Evolutionary conservation across 2,797 vertebrate species (phyloP).

Genomic region (Dallia pectoralis): DNA sequence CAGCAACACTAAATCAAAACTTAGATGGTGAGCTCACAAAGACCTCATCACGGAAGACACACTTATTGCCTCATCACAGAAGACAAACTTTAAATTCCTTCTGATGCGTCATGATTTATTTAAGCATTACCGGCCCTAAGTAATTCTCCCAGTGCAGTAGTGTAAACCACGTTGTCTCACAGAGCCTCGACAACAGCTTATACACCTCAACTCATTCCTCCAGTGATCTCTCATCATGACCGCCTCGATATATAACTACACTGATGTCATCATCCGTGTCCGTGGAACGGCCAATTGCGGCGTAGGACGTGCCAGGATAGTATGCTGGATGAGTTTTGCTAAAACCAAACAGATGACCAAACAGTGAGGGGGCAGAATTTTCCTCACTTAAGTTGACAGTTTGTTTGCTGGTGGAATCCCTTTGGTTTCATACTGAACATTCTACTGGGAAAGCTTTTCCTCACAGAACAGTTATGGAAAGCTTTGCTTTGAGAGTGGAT

Average conservation of each 20-base stretch:
- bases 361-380: too few species aligned
- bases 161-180: not conserved
- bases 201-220: not conserved
- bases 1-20: not conserved
- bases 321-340: not conserved
- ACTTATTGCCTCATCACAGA: not conserved
- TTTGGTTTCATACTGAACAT: too few species aligned
- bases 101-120: not conserved
- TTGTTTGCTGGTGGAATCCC: not conserved
- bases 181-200: not conserved
- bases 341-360: too few species aligned
- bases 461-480: too few species aligned
- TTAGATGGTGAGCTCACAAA: not conserved
- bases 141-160: not conserved
- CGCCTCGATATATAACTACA: not conserved
- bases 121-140: not conserved
- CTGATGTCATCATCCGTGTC: not conserved
- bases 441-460: too few species aligned
- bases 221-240: not conserved
- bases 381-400: not conserved
- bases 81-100: not conserved
- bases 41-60: not conserved
- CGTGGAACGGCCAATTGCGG: not conserved
- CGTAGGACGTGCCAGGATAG: not conserved
- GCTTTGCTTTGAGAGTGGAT: too few species aligned